Evolutionary conservation across 2,797 vertebrate genomes (phyloP).

Genomic region (Acridotheres tristis): DNA sequence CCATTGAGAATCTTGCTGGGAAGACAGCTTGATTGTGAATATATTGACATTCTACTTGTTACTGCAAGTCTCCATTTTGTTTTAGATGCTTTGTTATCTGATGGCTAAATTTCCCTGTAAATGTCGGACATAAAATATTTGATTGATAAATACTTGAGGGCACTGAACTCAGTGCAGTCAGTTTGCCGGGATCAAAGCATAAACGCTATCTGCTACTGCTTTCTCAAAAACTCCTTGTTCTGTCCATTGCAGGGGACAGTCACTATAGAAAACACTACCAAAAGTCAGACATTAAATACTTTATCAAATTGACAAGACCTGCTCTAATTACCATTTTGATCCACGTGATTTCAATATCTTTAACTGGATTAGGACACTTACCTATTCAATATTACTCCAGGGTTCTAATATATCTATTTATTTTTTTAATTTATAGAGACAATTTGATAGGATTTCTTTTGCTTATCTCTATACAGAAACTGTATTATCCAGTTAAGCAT

Average conservation of each 20-base stretch:
- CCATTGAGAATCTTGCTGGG: conserved; percentile 19
- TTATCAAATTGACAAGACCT: neutral
- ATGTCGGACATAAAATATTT: neutral
- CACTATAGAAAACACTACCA: neutral
- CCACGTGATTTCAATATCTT: neutral
- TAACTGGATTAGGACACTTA: neutral
- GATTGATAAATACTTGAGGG: neutral
- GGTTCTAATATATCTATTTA: neutral
- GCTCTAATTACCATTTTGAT: neutral
- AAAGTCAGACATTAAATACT: neutral
- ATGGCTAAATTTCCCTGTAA: neutral
- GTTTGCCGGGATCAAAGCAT: neutral
- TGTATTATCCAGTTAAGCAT: neutral
- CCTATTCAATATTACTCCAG: neutral
- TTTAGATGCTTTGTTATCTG: conserved; percentile 3
- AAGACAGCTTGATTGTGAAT: conserved; percentile 40
- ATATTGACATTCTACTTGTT: conserved; percentile 9
- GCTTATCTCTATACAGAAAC: neutral
- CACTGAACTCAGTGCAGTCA: neutral
- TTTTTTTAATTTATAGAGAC: neutral
- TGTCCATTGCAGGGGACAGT: neutral
- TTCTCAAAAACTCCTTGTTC: neutral
- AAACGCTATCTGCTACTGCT: neutral
- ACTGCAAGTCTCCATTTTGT: neutral
- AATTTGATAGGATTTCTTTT: neutral